Evolutionary conservation across 2,888 invertebrate species (phyloP), one percentile per base, ranked within the genome.

Genomic region (Tipula helvola): DNA sequence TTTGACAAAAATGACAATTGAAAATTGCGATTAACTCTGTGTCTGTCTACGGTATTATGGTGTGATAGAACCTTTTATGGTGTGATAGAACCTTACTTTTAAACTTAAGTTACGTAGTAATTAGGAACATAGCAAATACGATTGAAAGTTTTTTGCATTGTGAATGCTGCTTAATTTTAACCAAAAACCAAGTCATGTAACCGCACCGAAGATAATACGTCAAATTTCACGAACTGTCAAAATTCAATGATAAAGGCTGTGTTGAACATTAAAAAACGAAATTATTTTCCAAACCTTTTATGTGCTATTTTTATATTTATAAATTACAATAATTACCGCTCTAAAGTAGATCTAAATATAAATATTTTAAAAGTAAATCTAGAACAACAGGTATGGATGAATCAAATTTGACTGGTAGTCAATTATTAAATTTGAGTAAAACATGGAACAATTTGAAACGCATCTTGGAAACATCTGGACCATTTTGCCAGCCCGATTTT

Each of bases 401-500:
- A 28, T 89, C 89, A 71, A 92, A 93, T 36, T 1, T 18, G 12
- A 13, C 8, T 28, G 36, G 13, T 18, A 7, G 13, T 5, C 86
- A 39, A 86, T 16, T n/a, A 36, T 8, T 42, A 36, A 12, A 16
- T 57, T n/a, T 52, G 36, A 39, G 57, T 52, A 94, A 95, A 90
- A 92, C 96, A 91, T 98, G 98, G 97, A 94, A 93, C 89, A 95
- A 97, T 90, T 91, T 99, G 88, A 93, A 95, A 87, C 97, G 97
- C 91, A 92, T 99, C 28, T 92, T 99, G 86, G 98, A 98, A 91
- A 93, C 98, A 88, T 94, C 96, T 5, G 98, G 99, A 0, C 98
- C 99, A 0, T 98, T 98, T 91, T 96, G 97, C 89, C 97, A 97
- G 89, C 96, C 97, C 5, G 97, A 97, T 90, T 99, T 98, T 91